A percentile compares a stretch with the other conserved stretches of the same genome.
Conservation (phyloP, 2,797 vertebrate genomes). For the Spea hammondii region DNA sequence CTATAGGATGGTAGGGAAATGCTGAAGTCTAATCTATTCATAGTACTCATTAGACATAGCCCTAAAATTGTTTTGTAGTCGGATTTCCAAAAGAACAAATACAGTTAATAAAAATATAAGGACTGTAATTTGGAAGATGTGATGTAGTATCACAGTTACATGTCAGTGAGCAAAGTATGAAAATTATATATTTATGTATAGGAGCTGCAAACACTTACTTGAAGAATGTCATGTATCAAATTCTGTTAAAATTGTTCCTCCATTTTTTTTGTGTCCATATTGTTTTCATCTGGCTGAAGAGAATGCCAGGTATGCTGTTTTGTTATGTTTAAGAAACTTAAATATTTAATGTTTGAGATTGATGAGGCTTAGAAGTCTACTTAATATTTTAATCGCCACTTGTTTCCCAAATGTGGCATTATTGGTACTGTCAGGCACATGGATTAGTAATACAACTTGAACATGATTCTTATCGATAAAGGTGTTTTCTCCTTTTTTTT, state of each 20-base stretch:
- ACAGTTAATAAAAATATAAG: background rate
- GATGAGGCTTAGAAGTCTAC: background rate
- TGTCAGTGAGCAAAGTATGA: background rate
- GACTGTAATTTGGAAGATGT: background rate
- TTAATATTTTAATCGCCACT: slow-evolving; percentile 1
- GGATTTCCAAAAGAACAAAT: background rate
- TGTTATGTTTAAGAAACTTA: background rate
- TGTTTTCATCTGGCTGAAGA: too few relatives aligned
- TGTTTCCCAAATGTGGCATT: background rate
- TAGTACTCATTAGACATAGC: slow-evolving; percentile 2
- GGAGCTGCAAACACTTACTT: slow-evolving; percentile 6
- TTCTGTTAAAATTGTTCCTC: background rate
- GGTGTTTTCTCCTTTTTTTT: slow-evolving; percentile 65
- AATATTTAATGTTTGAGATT: slow-evolving; percentile 7
- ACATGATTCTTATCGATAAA: slow-evolving; percentile 60
- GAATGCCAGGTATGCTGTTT: background rate
- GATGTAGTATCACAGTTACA: background rate
- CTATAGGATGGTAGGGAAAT: slow-evolving; percentile 13
- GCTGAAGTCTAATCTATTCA: background rate
- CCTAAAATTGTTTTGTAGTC: background rate
- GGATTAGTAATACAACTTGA: background rate
- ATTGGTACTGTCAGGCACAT: background rate
- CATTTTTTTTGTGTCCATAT: background rate
- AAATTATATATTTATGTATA: background rate
- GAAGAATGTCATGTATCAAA: background rate